Base-by-base conservation (phyloP, 2,888 invertebrate species). In the Buathra laborator region DNA sequence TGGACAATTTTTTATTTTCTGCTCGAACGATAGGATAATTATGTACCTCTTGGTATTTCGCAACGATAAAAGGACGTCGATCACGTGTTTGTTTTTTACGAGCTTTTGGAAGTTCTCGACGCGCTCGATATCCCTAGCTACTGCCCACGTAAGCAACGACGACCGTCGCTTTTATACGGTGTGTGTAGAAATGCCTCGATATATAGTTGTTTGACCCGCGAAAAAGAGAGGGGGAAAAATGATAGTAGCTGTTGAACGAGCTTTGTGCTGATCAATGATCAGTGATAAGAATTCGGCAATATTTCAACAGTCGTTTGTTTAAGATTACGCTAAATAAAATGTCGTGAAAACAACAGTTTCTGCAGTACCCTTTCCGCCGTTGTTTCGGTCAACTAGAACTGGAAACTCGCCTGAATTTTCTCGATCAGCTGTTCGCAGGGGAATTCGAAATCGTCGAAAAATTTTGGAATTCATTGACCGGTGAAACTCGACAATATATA, bases 121-220 rank as follows among this genome's bases (percentile, higher is more conserved):
- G 43, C 37, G 16, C 66, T 43, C 66, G 37, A 43, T 66, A 44
- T n/a, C 43, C n/a, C 37, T 43, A 9, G 66, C 43, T 29, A 66
- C 66, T 66, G 66, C 43, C 66, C 43, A 66, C 66, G 66, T 66
- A 16, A 3, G 66, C 66, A 66, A n/a, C 16, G 10, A 43, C 16
- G 16, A 37, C 16, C 43, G 43, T 43, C 66, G 66, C 66, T 66
- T 66, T 43, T 66, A 66, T 66, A 66, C 43, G 43, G 37, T 43
- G 43, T 43, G 43, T 16, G 43, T 66, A 62, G 14, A 62, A 32
- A n/a, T 29, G 62, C 29, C n/a, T 62, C 9, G 29, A 10, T 32
- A 29, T 29, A 62, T 32, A 66, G 37, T 66, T 66, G 66, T 66
- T 66, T 66, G 66, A 43, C 66, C 43, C 66, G 37, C 43, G 16